A percentile compares a stretch with the other conserved stretches of the same genome.
Evolutionary conservation across 2,113 vertebrate genomes (phyloP).

Genomic region (Pygoscelis adeliae): DNA sequence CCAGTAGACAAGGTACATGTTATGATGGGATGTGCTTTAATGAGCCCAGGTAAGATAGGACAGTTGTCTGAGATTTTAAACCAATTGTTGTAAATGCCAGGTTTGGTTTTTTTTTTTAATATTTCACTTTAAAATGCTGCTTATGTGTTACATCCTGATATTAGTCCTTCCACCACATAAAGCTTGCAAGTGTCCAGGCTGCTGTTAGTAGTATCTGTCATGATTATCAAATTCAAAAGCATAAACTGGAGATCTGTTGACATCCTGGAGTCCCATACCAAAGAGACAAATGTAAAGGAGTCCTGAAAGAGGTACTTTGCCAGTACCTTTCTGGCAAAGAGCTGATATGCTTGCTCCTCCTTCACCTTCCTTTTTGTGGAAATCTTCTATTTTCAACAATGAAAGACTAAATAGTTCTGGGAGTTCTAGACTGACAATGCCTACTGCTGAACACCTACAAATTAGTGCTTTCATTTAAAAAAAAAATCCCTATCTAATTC

Average conservation of each 20-base stretch:
- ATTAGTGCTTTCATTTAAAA: background rate
- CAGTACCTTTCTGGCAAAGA: background rate
- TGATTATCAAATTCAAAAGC: background rate
- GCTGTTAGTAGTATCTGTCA: background rate
- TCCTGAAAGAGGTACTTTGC: background rate
- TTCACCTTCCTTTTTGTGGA: background rate
- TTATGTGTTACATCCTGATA: background rate
- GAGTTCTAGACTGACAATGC: background rate
- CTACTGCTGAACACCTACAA: background rate
- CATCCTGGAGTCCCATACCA: background rate
- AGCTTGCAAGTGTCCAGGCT: background rate
- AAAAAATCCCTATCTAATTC: background rate
- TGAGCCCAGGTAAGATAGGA: background rate
- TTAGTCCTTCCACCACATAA: background rate
- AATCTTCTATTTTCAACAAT: background rate
- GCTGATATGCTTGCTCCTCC: fast-evolving
- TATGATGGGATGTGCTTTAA: background rate
- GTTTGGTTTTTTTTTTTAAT: no score
- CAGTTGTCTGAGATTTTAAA: background rate
- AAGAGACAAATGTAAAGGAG: background rate
- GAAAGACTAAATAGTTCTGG: background rate
- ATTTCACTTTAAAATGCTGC: background rate
- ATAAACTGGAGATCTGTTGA: background rate
- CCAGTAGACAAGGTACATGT: background rate
- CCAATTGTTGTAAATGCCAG: background rate